Percentiles rank a stretch among this genome's conserved stretches.
Conservation (phyloP, 1,140 invertebrate genomes). For the Drosophila quadrilineata region DNA sequence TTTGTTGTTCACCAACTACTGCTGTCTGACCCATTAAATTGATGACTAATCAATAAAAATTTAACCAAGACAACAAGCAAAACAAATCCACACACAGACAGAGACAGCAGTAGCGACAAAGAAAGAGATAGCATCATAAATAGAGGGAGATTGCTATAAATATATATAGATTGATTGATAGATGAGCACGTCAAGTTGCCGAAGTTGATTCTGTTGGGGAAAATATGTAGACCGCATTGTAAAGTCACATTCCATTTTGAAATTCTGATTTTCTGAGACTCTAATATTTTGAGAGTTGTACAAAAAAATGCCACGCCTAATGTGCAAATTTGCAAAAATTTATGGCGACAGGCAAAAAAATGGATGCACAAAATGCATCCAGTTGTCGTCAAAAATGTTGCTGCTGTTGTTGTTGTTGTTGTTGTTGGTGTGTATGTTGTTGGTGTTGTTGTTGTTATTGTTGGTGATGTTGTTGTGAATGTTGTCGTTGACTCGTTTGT, state of each 20-base stretch:
- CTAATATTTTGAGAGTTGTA: not conserved
- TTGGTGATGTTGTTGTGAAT: constrained; percentile 19
- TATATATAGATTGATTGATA: too few species aligned
- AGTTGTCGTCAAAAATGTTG: constrained; percentile 36
- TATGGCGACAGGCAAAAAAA: constrained; percentile 66
- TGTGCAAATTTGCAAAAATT: constrained; percentile 73
- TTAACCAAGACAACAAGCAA: constrained; percentile 63
- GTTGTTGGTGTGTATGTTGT: constrained; percentile 25
- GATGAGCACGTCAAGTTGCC: not conserved
- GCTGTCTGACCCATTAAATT: constrained; percentile 34
- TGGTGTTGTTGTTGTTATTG: constrained; percentile 8
- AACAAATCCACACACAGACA: constrained; percentile 9
- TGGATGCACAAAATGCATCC: constrained; percentile 58
- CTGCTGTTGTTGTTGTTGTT: constrained; percentile 25
- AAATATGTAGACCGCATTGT: too few species aligned
- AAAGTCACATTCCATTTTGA: not conserved
- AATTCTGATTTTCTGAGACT: not conserved
- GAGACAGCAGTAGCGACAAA: not conserved
- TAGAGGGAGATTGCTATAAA: too few species aligned
- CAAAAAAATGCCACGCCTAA: constrained; percentile 55
- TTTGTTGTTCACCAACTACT: not conserved
- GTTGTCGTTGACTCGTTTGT: constrained; percentile 26
- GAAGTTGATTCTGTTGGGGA: not conserved
- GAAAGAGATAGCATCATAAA: not conserved
- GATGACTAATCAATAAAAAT: constrained; percentile 73